Conservation (phyloP, 2,113 vertebrate species). For the Cynocephalus volans region DNA sequence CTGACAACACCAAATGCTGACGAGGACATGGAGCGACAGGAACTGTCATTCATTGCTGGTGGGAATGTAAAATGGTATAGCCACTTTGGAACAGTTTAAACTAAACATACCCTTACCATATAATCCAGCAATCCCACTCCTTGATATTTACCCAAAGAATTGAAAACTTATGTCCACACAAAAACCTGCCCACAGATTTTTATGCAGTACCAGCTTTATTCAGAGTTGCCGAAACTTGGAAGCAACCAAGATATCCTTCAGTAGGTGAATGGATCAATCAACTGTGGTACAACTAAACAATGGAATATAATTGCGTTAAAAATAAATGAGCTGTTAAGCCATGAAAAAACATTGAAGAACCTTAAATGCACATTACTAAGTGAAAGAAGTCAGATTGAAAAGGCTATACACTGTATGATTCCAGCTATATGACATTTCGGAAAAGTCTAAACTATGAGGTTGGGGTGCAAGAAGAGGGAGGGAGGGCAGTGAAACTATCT, state of each 20-base stretch:
- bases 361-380: not conserved
- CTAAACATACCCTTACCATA: not conserved
- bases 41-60: not conserved
- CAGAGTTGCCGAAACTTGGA: constrained; percentile 11
- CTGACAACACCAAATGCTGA: not conserved
- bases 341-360: not conserved
- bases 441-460: not conserved
- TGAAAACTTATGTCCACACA: not conserved
- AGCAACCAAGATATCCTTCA: not conserved
- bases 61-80: not conserved
- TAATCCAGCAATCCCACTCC: not conserved
- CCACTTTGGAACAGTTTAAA: not conserved
- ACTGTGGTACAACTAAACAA: not conserved
- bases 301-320: not conserved
- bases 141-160: not conserved
- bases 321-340: not conserved
- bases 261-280: not conserved
- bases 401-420: not conserved
- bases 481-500: no score
- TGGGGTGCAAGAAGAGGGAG: not conserved
- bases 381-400: not conserved
- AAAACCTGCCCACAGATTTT: not conserved
- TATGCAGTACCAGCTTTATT: not conserved
- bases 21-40: not conserved
- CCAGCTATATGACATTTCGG: not conserved